Base-by-base conservation (phyloP, 2,888 invertebrate genomes). In the Calliscelio sp. region DNA sequence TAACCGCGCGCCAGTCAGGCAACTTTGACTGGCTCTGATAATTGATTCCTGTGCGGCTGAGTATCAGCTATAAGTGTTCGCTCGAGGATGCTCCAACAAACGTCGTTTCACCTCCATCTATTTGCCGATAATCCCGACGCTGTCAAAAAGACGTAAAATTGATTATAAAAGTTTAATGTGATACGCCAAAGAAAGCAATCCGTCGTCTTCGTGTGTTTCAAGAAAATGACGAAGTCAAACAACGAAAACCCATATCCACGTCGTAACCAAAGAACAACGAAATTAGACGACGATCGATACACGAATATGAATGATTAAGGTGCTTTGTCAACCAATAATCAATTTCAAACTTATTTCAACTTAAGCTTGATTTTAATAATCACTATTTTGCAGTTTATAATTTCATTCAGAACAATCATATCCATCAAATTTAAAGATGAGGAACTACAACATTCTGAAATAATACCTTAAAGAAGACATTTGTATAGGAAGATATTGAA, bases 151-250 rank as follows among this genome's bases (percentile, higher is more conserved):
- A 70, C 59, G 51, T 41, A 28, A 61, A 68, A 68, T 66, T 79
- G 71, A 79, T 79, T 79, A 71, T 71, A 71, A 61, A 79, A 79
- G 70, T 79, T 79, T 79, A 79, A 79, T 63, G 51, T 16, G 71
- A 63, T 55, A 55, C 51, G 63, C 55, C 51, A 44, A 55, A 78
- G 63, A 61, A 53, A 70, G 22, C 38, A 53, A 68, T 63, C 49
- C 35, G 18, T 32, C 46, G 57, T 11, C 32, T 55, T 3, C 49
- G 68, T 41, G 49, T 51, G 77, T 51, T 68, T 59, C 68, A 44
- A 61, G 25, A 73, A 65, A 59, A 66, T 28, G 71, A 65, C 46
- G 49, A 73, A 73, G 46, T 80, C 53, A 49, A 70, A 71, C 63
- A 79, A 51, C 61, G 14, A 38, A 59, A 53, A 49, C 24, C 35